Conservation (phyloP, 2,113 vertebrate species). For the Pagrus major region DNA sequence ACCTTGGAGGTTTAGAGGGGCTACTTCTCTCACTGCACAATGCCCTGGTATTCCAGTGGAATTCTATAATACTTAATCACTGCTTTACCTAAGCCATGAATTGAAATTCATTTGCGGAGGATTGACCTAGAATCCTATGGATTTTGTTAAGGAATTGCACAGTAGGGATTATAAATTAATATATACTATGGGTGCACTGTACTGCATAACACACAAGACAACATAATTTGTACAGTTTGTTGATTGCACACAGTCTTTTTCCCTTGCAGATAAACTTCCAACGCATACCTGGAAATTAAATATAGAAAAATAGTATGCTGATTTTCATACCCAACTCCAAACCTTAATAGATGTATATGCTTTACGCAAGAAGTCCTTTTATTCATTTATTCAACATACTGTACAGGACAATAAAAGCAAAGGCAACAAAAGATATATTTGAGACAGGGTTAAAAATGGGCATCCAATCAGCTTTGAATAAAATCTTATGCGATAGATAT, state of each 20-base stretch:
- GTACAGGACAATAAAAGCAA: neutral
- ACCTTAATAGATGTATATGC: neutral
- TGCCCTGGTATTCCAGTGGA: slow-evolving; percentile 28
- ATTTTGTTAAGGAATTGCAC: slow-evolving; percentile 45
- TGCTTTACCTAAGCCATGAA: slow-evolving; percentile 62
- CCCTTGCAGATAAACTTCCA: neutral
- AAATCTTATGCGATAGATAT: too few species aligned
- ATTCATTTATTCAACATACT: neutral
- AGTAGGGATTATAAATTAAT: slow-evolving; percentile 53
- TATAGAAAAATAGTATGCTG: neutral
- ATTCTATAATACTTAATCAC: slow-evolving; percentile 61
- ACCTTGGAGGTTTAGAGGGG: slow-evolving; percentile 35
- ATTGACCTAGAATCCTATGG: slow-evolving; percentile 69
- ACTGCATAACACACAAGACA: neutral
- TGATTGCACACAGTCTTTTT: slow-evolving; percentile 1
- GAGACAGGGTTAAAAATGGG: neutral
- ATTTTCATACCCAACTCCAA: neutral
- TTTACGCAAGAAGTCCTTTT: neutral
- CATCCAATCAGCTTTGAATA: neutral
- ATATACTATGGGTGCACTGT: slow-evolving; percentile 3
- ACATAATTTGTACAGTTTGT: slow-evolving; percentile 2
- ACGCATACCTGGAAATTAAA: neutral
- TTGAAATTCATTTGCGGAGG: slow-evolving; percentile 59
- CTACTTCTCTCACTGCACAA: slow-evolving; percentile 31
- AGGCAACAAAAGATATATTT: neutral